These are phyloP conservation scores for Dioctria rufipes DNA, from an alignment of 2,888 invertebrate species.

Conservation along the genomic window DNA sequence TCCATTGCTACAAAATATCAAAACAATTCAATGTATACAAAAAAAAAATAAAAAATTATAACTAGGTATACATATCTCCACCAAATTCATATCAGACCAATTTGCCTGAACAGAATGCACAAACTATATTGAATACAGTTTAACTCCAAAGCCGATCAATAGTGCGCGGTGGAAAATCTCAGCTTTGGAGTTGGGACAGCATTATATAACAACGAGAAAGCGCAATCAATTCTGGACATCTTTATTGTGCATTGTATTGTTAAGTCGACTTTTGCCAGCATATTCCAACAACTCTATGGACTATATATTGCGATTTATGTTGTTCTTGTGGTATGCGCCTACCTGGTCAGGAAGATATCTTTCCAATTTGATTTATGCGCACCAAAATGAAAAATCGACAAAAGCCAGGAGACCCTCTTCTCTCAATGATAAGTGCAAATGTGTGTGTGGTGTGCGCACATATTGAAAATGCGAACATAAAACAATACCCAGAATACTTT, in stretches of 20 bases:
- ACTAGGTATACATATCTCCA: too few relatives aligned
- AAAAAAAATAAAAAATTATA: too few relatives aligned
- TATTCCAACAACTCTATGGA: slow-evolving; percentile 52
- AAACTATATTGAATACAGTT: slow-evolving; percentile 14
- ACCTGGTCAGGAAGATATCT: slow-evolving; percentile 49
- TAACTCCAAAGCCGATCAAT: neutral
- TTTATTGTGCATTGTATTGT: slow-evolving; percentile 54
- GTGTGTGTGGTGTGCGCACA: slow-evolving; percentile 12
- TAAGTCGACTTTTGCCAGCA: slow-evolving; percentile 52
- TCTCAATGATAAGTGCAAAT: neutral
- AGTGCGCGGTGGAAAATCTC: slow-evolving; percentile 13
- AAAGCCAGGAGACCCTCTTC: slow-evolving; percentile 20
- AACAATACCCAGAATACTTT: slow-evolving; percentile 44
- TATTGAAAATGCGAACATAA: slow-evolving; percentile 29
- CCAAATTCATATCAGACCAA: slow-evolving; percentile 22
- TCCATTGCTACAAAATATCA: too few relatives aligned
- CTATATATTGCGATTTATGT: slow-evolving; percentile 53
- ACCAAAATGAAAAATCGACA: slow-evolving; percentile 50
- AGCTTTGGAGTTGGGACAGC: slow-evolving; percentile 14
- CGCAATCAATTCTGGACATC: slow-evolving; percentile 54
- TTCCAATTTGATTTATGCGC: slow-evolving; percentile 54
- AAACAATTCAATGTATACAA: too few relatives aligned
- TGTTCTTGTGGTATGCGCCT: slow-evolving; percentile 50
- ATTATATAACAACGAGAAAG: slow-evolving; percentile 53
- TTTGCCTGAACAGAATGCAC: slow-evolving; percentile 25